Percentiles rank a stretch among this genome's conserved stretches.
Evolutionary conservation across 2,888 invertebrate genomes (phyloP).

Genomic region (Drosophila kanekoi): DNA sequence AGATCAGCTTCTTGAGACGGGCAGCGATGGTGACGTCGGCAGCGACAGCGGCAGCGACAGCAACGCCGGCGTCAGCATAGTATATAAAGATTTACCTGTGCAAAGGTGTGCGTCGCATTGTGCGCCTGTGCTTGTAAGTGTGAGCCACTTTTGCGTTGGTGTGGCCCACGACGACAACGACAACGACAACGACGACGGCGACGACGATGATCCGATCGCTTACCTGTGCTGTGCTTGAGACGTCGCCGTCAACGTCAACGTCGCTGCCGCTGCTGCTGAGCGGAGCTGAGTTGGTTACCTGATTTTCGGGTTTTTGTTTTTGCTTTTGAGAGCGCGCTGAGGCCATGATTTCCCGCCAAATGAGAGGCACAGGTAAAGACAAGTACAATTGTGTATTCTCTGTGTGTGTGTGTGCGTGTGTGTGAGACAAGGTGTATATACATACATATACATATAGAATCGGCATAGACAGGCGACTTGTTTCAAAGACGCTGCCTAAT

Average conservation of each 20-base stretch:
- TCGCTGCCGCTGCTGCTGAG: constrained; percentile 21
- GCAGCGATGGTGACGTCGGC: constrained; percentile 17
- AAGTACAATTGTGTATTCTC: constrained; percentile 52
- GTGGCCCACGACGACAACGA: constrained; percentile 43
- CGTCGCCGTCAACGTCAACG: constrained; percentile 26
- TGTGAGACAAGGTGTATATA: constrained; percentile 57
- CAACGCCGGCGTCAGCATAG: constrained; percentile 14
- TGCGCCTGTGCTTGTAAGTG: constrained; percentile 26
- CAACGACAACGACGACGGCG: constrained; percentile 28
- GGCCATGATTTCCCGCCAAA: constrained; percentile 78
- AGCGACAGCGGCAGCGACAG: constrained; percentile 13
- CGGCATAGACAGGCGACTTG: constrained; percentile 35
- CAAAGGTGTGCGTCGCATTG: constrained; percentile 12
- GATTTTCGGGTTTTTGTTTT: constrained; percentile 82
- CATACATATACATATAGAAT: constrained; percentile 29
- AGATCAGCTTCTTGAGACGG: constrained; percentile 80
- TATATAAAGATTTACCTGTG: constrained; percentile 43
- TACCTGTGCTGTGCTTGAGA: constrained; percentile 50
- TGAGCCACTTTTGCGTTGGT: constrained; percentile 70
- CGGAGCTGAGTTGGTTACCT: constrained; percentile 69
- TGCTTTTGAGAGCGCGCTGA: constrained; percentile 51
- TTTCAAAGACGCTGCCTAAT: constrained; percentile 65
- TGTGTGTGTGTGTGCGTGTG: constrained; percentile 16
- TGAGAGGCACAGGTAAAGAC: constrained; percentile 73
- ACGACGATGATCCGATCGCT: constrained; percentile 66